Evolutionary conservation across 2,797 vertebrate genomes (phyloP), one percentile per base, ranked within the genome.

Genomic region (Sus cebifrons): DNA sequence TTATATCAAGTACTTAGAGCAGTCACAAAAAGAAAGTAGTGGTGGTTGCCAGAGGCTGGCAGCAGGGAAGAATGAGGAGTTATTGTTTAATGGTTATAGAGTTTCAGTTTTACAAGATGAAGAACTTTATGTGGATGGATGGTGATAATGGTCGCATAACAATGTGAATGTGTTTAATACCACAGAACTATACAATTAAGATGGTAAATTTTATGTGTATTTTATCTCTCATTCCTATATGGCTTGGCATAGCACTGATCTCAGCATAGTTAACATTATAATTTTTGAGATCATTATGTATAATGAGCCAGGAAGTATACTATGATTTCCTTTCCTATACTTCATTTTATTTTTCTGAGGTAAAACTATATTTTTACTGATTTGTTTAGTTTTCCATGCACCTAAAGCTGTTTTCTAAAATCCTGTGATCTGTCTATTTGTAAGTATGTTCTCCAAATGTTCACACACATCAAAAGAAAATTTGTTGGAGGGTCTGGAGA

Each of bases 281-380:
- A 0, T 71, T 84, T 68, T 79, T 92, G 44, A 62, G 29, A 58
- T 64, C 56, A 1, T 64, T 74, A 25, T 6, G 0, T 89, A 4
- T 83, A 21, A 54, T 83, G 44, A 91, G 6, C 29, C 49, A 88
- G 84, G 25, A 94, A 84, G 15, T 91, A 12, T 79, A 49, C 60
- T n/a, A 20, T 54, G 25, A 44, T 83, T 88, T 81, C 62, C 36
- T 92, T 92, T 79, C 49, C 79, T 81, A 44, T 54, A 62, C 20
- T 20, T 77, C 16, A 23, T 77, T 70, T 56, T 79, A 68, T 78
- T 68, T 96, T 94, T 92, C 40, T 74, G 49, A 8, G 73, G n/a
- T 85, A 25, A 78, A 86, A 81, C 36, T 65, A 1, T 75, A 23
- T 77, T 68, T 56, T 62, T 83, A 93, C n/a, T 70, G 3, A 27